phyloP scores from a whole-genome alignment of 2,113 vertebrate species.

The Pygathrix nemaeus region DNA sequence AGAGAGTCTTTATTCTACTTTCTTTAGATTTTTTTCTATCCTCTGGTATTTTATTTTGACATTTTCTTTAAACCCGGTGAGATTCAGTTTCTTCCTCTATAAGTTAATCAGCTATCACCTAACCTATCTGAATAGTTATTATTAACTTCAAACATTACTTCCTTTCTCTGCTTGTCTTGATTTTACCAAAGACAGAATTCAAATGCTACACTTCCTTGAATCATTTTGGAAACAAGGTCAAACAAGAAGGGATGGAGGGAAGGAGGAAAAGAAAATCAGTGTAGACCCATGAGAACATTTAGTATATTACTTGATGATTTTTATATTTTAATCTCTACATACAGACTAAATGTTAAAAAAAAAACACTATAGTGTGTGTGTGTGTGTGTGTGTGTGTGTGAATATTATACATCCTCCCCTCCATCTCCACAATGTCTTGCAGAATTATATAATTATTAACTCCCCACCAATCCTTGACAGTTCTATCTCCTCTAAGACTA shows the following conservation, averaged over 20 bases:
- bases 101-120: background rate
- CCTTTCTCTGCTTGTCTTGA: background rate
- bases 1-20: background rate
- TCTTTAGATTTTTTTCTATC: background rate
- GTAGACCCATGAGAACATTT: background rate
- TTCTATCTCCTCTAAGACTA: background rate
- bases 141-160: background rate
- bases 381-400: background rate
- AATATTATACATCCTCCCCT: background rate
- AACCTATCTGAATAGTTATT: background rate
- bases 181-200: background rate
- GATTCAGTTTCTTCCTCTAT: background rate
- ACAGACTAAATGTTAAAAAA: background rate
- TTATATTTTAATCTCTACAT: background rate
- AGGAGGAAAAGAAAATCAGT: background rate
- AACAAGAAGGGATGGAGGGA: background rate
- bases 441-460: background rate
- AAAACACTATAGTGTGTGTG: background rate
- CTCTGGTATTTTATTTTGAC: background rate
- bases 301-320: background rate
- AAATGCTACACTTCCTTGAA: background rate
- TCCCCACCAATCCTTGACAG: background rate
- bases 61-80: background rate
- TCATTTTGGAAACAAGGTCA: background rate
- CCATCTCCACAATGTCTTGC: background rate